These are phyloP conservation scores for Anguilla megastoma DNA, from an alignment of 2,797 vertebrate genomes.

Conservation along the genomic window DNA sequence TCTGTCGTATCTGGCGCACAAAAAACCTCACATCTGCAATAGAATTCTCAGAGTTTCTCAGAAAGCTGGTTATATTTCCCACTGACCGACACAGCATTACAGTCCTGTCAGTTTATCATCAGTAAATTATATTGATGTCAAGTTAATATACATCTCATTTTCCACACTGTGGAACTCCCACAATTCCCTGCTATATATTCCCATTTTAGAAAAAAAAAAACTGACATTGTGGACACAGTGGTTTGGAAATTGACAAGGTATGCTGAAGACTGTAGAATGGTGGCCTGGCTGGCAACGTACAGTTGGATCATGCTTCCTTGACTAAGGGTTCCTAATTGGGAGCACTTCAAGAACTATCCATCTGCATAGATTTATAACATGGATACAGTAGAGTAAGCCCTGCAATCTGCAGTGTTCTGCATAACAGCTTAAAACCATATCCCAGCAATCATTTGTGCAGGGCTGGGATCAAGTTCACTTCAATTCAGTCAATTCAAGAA, in stretches of 20 bases:
- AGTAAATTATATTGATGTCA: too few relatives aligned
- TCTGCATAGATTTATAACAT: background rate
- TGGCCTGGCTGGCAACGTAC: background rate
- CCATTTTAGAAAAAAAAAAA: background rate
- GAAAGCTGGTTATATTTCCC: background rate
- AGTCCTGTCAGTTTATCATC: too few relatives aligned
- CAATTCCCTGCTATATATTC: background rate
- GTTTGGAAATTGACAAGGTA: background rate
- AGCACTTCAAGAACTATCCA: background rate
- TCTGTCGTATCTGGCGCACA: background rate
- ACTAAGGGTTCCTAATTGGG: background rate
- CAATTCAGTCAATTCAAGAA: background rate
- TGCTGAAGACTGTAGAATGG: background rate
- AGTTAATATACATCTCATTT: too few relatives aligned
- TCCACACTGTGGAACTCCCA: too few relatives aligned
- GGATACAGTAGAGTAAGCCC: background rate
- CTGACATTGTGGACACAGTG: background rate
- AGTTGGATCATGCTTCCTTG: background rate
- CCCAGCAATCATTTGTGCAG: too few relatives aligned
- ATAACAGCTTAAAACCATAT: background rate
- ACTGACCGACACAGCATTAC: background rate
- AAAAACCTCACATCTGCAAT: background rate
- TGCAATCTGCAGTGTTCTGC: background rate
- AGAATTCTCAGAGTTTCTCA: background rate
- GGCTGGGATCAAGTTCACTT: background rate